Base-by-base conservation (phyloP, 2,888 invertebrate species). In the Caenorhabditis zanzibari region DNA sequence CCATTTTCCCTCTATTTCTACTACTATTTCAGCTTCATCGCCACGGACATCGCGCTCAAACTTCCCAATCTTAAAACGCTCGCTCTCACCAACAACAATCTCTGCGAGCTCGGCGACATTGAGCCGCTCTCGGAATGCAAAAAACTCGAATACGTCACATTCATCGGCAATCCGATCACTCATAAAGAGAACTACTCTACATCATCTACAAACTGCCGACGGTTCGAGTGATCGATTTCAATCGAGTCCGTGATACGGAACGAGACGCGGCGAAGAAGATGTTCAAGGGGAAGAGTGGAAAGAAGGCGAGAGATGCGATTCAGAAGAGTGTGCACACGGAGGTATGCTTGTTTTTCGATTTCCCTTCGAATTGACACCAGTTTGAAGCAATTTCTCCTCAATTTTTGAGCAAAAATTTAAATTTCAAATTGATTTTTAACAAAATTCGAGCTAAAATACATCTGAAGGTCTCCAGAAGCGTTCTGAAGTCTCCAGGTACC, bases 261-360 rank as follows among this genome's bases (percentile, higher is more conserved):
- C 95, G 96, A 56, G 95, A 96, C 54, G 96, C 96, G 88, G 97
- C 98, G 0, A 95, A 95, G 86, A 94, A 95, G 82, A 94, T 98
- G 90, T 99, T 98, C 93, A 97, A 96, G 93, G 96, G 96, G 91
- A 96, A 96, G 93, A 95, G 95, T 92, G 98, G 98, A 28, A 96
- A 96, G 92, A 96, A 96, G 91, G 94, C 97, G 88, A 95, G 96
- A 68, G 96, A 96, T 90, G 97, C 83, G 16, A 87, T 88, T 73
- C 82, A 85, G 61, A 80, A 74, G 66, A 74, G 69, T 22, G 72
- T 79, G 16, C 81, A 80, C 19, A 82, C 81, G 10, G 80, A 76
- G 7, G 84, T 80, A 19, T n/a, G n/a, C n/a, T n/a, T n/a, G n/a
- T n/a, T n/a, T n/a, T n/a, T n/a, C n/a, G n/a, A n/a, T n/a, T n/a